These are phyloP conservation scores for Toxotes lorentzi DNA, from an alignment of 2,797 vertebrate genomes.

Conservation along the genomic window DNA sequence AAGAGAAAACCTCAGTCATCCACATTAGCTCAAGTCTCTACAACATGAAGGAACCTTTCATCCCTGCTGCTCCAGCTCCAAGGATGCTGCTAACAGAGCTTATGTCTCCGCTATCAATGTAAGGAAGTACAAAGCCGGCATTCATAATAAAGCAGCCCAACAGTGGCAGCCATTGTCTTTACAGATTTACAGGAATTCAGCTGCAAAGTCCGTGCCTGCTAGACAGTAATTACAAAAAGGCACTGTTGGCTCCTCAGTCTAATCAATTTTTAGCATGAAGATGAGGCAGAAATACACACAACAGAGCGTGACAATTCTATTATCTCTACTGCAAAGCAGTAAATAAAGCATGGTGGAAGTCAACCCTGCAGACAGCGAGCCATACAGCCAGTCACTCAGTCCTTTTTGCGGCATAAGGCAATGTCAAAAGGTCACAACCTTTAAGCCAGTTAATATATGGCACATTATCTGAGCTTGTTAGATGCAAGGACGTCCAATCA, in stretches of 20 bases:
- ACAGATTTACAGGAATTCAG: constrained; percentile 33
- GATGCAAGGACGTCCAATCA: background rate
- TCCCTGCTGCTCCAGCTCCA: background rate
- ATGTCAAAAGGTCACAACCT: constrained; percentile 74
- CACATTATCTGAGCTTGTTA: background rate
- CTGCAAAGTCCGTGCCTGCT: constrained; percentile 18
- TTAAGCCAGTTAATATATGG: background rate
- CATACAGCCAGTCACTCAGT: background rate
- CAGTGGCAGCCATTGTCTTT: constrained; percentile 50
- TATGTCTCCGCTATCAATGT: background rate
- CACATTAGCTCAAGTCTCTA: background rate
- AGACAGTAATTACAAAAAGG: background rate
- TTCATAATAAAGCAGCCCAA: constrained; percentile 38
- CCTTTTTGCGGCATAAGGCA: constrained; percentile 68
- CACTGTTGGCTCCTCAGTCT: background rate
- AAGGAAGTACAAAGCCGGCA: constrained; percentile 52
- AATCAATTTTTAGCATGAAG: background rate
- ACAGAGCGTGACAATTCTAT: background rate
- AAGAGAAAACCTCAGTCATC: too few relatives aligned
- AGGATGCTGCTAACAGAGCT: background rate
- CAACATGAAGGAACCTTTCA: background rate
- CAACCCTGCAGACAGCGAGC: background rate
- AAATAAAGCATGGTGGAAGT: background rate
- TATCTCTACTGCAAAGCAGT: background rate
- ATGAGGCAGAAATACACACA: constrained; percentile 2